Evolutionary conservation across 1,140 invertebrate genomes (phyloP), one percentile per base, ranked within the genome.

Genomic region (Stenopsyche tienmushanensis): DNA sequence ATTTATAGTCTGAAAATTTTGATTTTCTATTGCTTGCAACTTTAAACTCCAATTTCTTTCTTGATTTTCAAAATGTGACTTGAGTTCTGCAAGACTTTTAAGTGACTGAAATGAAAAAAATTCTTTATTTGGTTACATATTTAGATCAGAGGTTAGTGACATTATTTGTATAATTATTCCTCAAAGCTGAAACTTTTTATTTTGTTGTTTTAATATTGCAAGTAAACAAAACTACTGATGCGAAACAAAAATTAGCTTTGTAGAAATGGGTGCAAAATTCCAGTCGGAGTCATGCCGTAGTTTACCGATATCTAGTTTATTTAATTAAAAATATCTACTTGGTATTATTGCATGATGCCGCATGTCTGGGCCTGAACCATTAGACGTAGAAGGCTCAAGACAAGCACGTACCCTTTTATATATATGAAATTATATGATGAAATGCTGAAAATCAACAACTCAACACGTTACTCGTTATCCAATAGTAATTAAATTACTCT

Each of bases 21-120:
- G 74, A 10, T 63, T 63, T 62, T 82, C 78, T 3, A 81, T 42
- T 5, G 75, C 71, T 50, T 79, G 73, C 20, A 81, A 71, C 64
- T 78, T 81, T 0, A 70, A 59, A 25, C 72, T 75, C 79, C 79
- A 82, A 64, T 74, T 73, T 53, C 74, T 71, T 62, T 82, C 80
- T 67, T 82, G 80, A 0, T 66, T 44, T 1, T 74, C 57, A 15
- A 80, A 60, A 73, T 80, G 75, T 63, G 66, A 58, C 73, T 75
- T 72, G 71, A 80, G 64, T 73, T 73, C 72, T 72, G 77, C 72
- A 67, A 81, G 58, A 59, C 75, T 74, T 52, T 72, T 70, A 18
- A 71, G 71, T 42, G 72, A 49, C 74, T 79, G 25, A 17, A 72
- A 71, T 42, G 9, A 53, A 59, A 34, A 62, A 45, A 54, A 18